These are phyloP conservation scores for Onychomys arenicola DNA, from an alignment of 2,797 vertebrate species.

Conservation along the genomic window DNA sequence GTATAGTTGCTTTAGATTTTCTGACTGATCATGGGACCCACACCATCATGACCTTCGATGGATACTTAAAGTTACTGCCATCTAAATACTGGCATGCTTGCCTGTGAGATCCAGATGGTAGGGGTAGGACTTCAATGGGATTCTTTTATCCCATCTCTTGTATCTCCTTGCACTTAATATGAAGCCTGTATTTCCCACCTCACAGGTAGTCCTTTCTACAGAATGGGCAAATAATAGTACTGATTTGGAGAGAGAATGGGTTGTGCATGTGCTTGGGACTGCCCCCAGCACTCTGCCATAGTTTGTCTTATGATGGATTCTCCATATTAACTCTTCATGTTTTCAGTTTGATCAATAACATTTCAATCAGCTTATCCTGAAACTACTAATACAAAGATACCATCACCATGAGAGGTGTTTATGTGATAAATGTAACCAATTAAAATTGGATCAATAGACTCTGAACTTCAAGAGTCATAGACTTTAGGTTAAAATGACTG, in stretches of 20 bases:
- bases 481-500: background rate
- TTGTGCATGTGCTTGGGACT: background rate
- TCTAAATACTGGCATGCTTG: background rate
- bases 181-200: background rate
- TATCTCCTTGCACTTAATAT: background rate
- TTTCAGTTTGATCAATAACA: background rate
- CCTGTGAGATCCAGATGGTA: background rate
- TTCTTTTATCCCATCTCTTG: background rate
- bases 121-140: background rate
- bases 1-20: fast-evolving
- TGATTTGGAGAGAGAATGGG: background rate
- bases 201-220: fast-evolving
- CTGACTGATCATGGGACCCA: background rate
- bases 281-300: fast-evolving
- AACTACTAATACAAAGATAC: background rate
- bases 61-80: background rate
- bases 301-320: too few species aligned
- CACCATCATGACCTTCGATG: background rate
- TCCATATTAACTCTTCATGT: background rate
- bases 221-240: too few species aligned
- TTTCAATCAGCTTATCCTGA: background rate
- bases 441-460: background rate
- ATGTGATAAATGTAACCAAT: background rate
- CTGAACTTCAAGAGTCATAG: background rate
- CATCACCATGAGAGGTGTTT: background rate